Percentiles rank a stretch among this genome's conserved stretches.
phyloP scores from a whole-genome alignment of 1,140 invertebrate species.

The Cephus cinctus region DNA sequence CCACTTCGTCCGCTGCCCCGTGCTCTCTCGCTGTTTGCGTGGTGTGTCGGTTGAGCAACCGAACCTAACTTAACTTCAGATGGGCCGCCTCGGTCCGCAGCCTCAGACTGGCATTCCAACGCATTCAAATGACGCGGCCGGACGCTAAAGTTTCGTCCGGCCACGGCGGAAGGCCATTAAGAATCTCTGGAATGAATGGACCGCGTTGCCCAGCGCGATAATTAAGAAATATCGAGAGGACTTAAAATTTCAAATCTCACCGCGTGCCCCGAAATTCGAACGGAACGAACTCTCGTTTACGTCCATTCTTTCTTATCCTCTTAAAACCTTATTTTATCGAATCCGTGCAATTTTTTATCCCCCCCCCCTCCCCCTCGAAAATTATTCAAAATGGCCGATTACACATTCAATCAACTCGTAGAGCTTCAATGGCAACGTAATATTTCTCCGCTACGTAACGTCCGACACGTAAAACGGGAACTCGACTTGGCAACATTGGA shows the following conservation, averaged over 20 bases:
- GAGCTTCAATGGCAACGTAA: too few relatives aligned
- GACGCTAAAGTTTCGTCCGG: constrained; percentile 23
- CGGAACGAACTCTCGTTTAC: too few relatives aligned
- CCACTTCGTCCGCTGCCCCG: constrained; percentile 16
- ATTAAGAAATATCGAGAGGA: constrained; percentile 27
- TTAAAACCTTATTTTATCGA: too few relatives aligned
- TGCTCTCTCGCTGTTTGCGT: constrained; percentile 22
- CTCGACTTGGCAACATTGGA: constrained; percentile 34
- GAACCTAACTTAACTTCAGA: constrained; percentile 34
- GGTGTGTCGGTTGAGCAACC: constrained; percentile 32
- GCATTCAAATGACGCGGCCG: constrained; percentile 36
- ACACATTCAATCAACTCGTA: too few relatives aligned
- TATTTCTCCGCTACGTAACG: too few relatives aligned
- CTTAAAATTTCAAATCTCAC: too few relatives aligned
- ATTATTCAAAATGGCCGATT: too few relatives aligned
- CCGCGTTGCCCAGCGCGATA: constrained; percentile 21
- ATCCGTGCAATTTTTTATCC: too few relatives aligned
- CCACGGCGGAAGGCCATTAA: constrained; percentile 24
- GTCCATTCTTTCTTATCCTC: too few relatives aligned
- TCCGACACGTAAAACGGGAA: constrained; percentile 18
- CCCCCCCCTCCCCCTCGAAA: too few relatives aligned
- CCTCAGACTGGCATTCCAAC: constrained; percentile 34
- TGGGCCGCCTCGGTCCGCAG: constrained; percentile 30
- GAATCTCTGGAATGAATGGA: constrained; percentile 31
- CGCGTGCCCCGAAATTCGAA: too few relatives aligned